phyloP scores from a whole-genome alignment of 1,140 invertebrate species.

The Drosophila nigromelanica region DNA sequence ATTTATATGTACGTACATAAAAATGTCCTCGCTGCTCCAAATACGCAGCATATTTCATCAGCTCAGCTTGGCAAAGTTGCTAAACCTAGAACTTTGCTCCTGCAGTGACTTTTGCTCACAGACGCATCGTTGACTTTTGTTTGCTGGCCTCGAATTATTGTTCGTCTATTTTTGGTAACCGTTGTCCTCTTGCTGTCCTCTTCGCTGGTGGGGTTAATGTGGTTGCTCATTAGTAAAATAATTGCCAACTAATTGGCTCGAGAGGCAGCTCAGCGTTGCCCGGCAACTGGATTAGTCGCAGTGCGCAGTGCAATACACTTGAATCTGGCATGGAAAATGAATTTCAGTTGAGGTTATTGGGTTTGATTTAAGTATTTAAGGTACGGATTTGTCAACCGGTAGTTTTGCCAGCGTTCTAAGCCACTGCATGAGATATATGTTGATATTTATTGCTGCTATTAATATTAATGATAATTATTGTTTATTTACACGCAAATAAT shows the following conservation, averaged over 20 bases:
- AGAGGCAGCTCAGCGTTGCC: conserved; percentile 11
- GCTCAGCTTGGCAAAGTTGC: conserved; percentile 15
- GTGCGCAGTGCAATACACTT: conserved; percentile 33
- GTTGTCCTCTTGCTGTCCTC: not conserved
- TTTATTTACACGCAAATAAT: no score
- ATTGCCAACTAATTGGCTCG: conserved; percentile 72
- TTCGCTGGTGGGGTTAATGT: conserved; percentile 47
- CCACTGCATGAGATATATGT: no score
- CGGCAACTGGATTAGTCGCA: conserved; percentile 24
- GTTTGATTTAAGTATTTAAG: not conserved
- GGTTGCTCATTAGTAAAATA: conserved; percentile 65
- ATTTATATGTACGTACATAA: conserved; percentile 2
- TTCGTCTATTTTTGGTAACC: conserved; percentile 32
- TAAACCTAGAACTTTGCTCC: conserved; percentile 12
- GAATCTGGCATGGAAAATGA: not conserved
- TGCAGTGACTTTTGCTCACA: conserved; percentile 5
- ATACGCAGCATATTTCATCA: conserved; percentile 39
- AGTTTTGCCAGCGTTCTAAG: no score
- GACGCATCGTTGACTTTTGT: conserved; percentile 19
- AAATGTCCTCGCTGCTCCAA: conserved; percentile 7
- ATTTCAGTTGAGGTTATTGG: not conserved
- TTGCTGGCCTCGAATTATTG: conserved; percentile 33
- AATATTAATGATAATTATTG: no score
- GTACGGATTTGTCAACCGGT: no score
- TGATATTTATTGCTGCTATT: no score